Percentiles rank a stretch among this genome's conserved stretches.
Conservation (phyloP, 2,113 vertebrate genomes). For the Bos taurus region ARS-UCD2.0 NC_037344.1:42638501-42639000, state of each 20-base stretch:
- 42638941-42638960: not conserved
- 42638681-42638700: not conserved
- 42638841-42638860: not conserved
- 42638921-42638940: not conserved
- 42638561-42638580: not conserved
- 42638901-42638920: not conserved
- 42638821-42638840: not conserved
- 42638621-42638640: not conserved
- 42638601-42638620: not conserved
- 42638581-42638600: not conserved
- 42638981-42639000: not conserved
- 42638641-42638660: not conserved
- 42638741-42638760: not conserved
- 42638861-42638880: not conserved
- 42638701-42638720: not conserved
- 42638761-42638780: not conserved
- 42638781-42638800: not conserved
- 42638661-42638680: not conserved
- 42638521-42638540: not conserved
- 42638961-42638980: not conserved
- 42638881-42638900: not conserved
- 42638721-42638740: not conserved
- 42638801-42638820: not conserved
- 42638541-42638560: not conserved
- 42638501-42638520: not conserved